phyloP scores from a whole-genome alignment of 1,140 invertebrate genomes.

The Drosophila neocordata region DNA sequence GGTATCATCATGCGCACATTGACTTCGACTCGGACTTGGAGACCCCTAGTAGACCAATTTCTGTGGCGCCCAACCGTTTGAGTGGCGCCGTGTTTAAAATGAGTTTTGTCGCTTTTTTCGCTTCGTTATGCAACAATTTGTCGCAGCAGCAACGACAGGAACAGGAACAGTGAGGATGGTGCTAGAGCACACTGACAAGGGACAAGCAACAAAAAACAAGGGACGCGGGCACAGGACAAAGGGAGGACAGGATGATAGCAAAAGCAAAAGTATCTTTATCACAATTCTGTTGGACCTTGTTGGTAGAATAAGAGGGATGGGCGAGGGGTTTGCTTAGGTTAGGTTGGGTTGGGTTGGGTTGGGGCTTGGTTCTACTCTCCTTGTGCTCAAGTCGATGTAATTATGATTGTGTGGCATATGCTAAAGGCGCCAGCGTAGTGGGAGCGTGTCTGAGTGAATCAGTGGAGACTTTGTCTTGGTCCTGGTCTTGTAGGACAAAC shows the following conservation, averaged over 20 bases:
- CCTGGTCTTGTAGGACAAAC: slow-evolving; percentile 4
- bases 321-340: too few species aligned
- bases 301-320: neutral
- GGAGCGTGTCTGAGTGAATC: slow-evolving; percentile 23
- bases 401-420: slow-evolving; percentile 68
- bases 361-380: slow-evolving; percentile 3
- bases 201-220: too few species aligned
- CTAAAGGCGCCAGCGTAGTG: slow-evolving; percentile 45
- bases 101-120: slow-evolving; percentile 52
- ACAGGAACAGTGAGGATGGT: neutral
- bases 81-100: slow-evolving; percentile 60
- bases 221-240: neutral
- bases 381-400: slow-evolving; percentile 60
- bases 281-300: slow-evolving; percentile 25
- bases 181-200: too few species aligned
- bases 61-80: slow-evolving; percentile 47
- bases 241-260: slow-evolving; percentile 12
- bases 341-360: neutral
- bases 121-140: slow-evolving; percentile 57
- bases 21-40: slow-evolving; percentile 23
- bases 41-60: slow-evolving; percentile 38
- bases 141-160: slow-evolving; percentile 22
- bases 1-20: slow-evolving; percentile 45
- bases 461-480: slow-evolving; percentile 9
- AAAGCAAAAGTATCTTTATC: slow-evolving; percentile 21